A percentile compares a stretch with the other conserved stretches of the same genome.
These are phyloP conservation scores for Pogonomyrmex barbatus DNA, from an alignment of 1,140 invertebrate species.

Conservation along the genomic window DNA sequence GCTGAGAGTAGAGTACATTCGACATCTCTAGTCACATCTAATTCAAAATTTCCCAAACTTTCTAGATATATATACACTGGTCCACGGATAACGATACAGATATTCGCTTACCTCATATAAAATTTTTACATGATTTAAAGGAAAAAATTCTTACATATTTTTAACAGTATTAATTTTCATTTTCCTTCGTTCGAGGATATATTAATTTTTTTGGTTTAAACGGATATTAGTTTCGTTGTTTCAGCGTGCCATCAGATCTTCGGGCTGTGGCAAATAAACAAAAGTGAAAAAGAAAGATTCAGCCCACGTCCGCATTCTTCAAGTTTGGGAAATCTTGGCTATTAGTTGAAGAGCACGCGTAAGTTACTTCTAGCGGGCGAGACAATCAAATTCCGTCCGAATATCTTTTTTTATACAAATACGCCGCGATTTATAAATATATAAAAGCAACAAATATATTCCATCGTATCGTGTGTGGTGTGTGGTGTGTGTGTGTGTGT, in stretches of 20 bases:
- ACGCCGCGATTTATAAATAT: conserved; percentile 70
- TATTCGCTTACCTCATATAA: background rate
- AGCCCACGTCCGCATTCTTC: background rate
- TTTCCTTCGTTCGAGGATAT: no score
- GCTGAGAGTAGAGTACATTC: background rate
- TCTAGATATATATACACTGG: background rate
- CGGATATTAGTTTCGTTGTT: conserved; percentile 2
- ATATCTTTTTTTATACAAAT: conserved; percentile 55
- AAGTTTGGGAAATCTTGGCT: conserved; percentile 46
- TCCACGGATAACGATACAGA: background rate
- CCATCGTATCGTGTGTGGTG: conserved; percentile 40
- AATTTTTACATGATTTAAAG: background rate
- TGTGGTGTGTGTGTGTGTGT: conserved; percentile 55
- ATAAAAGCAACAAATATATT: conserved; percentile 74
- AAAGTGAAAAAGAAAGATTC: background rate
- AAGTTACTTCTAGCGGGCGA: conserved; percentile 31
- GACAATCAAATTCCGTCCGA: conserved; percentile 30
- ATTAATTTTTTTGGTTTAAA: background rate
- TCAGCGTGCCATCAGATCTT: background rate
- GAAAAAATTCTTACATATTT: background rate
- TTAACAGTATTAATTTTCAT: background rate
- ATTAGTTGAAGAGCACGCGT: conserved; percentile 51
- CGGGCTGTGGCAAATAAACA: background rate
- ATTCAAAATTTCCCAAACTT: conserved; percentile 55
- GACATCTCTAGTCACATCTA: conserved; percentile 40